Evolutionary conservation across 2,888 invertebrate genomes (phyloP), one percentile per base, ranked within the genome.

Genomic region (Caenorhabditis macrosperma): DNA sequence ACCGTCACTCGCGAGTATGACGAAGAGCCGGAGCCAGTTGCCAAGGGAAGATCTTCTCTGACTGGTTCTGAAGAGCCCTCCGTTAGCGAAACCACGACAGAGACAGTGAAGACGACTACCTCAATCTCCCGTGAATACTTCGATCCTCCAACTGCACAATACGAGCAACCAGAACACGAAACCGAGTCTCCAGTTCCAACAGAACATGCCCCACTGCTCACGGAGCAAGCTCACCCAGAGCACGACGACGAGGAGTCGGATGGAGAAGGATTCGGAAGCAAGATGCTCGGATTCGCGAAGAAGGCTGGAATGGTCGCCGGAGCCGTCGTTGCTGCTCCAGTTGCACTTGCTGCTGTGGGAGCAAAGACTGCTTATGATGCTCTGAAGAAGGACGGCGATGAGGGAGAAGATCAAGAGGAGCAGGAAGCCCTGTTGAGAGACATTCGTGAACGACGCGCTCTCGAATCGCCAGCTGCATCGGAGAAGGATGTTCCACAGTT

Each of bases 241-340:
- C 54, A 52, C 3, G 75, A 54, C 54, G 76, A 68, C 15, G 71
- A 71, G 17, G 46, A 46, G 15, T 38, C 38, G 26, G 76, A 79
- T 24, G 64, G 63, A 28, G 80, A 80, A 68, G 64, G 74, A 22
- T 60, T 80, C 30, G 78, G 78, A 24, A 66, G 68, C 57, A 84
- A 81, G 57, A 26, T 81, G 38, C 61, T 74, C 46, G 84, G 78
- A 46, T 82, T 84, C 35, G 84, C 84, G 4, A 83, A 85, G 77
- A 82, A 76, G 28, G 83, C 80, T 12, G 85, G 84, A 60, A 81
- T 77, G 69, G 67, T 86, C 24, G 85, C 85, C 41, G 87, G 85
- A 28, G 87, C 82, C 59, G 81, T 85, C 24, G 76, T 85, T 55
- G 79, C 80, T 44, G 86, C 86, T 54, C 86, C 84, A 41, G 82